Base-by-base conservation (phyloP, 2,888 invertebrate genomes). In the Oconnorella tubifera region DNA sequence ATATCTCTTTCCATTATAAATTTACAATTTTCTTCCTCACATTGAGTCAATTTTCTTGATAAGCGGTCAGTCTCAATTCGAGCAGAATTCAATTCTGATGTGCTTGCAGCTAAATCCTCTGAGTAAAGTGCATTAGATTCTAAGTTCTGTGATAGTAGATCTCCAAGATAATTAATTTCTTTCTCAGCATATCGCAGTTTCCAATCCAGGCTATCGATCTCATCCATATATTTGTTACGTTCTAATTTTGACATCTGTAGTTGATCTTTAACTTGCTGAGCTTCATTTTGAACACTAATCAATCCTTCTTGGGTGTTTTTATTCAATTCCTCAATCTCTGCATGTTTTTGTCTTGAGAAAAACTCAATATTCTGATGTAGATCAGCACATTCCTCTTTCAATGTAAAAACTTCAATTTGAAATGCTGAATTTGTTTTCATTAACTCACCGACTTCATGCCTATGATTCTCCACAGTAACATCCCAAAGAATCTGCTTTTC, bases 251-350 rank as follows among this genome's bases (percentile, higher is more conserved):
- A 40, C 40, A 19, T 19, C 40, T 40, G 10, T 19, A 40, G 40
- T 19, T 10, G 19, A 33, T 59, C 59, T 14, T 25, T 23, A 23
- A 40, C n/a, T 25, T 14, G 14, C 27, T 40, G 25, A 28, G 59
- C 25, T 40, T 59, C 27, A 2, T n/a, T 25, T 40, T 33, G 25
- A 2, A 40, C 59, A 33, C 23, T 33, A 6, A 33, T 27, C 56
- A 56, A 32, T 32, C 32, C 56, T 2, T 19, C 25, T 28, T 31
- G 29, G 14, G 25, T 25, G 40, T 2, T n/a, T 25, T 33, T 2
- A 32, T 59, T 59, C 59, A 28, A 33, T 19, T 40, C 23, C 14
- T 48, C 32, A 23, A 40, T 59, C 14, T 59, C 59, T 14, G 40
- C 40, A 14, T 19, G 40, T 19, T 14, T 10, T 14, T 19, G 40